Base-by-base conservation (phyloP, 2,113 vertebrate genomes). In the Ammodramus savannarum region DNA sequence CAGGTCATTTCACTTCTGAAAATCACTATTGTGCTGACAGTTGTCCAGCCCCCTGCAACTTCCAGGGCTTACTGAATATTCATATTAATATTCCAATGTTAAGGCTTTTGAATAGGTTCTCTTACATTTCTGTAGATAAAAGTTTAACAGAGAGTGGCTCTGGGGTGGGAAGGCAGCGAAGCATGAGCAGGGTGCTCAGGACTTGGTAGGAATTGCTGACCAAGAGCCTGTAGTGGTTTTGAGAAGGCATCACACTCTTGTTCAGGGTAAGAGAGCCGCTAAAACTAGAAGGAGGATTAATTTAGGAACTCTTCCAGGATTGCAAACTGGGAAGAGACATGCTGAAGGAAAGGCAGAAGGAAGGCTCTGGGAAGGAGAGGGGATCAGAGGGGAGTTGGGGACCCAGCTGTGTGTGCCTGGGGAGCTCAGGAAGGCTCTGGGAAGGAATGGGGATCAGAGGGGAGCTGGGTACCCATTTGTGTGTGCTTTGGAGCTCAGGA, bases 201-300 rank as follows among this genome's bases (percentile, higher is more conserved):
- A 2, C 29, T 71, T 2, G 2, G 8, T 19, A 38, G 34, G 34
- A 75, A 63, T 62, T 0, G 0, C 61, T 25, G 48, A 23, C 29
- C 36, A 34, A 74, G 48, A 81, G 11, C 34, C 52, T 46, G 34
- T 2, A 10, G 25, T 36, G 69, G 38, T 43, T 78, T 84, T 75
- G n/a, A 65, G 61, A 87, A 78, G 66, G 19, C 41, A 74, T 36
- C 63, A 76, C 25, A 27, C 20, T 52, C 51, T 20, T 46, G 3
- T 59, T 74, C 8, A 2, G 23, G 14, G 13, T 62, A 22, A 65
- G 25, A 90, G 7, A 26, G 27, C 19, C 43, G 20, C 38, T 68
- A 80, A 75, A 93, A 54, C 14, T 38, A 25, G 26, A 72, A 78
- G 32, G 20, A 79, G 39, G 43, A 85, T 51, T 34, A 49, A 49